Base-by-base conservation (phyloP, 2,888 invertebrate genomes). In the Bimastos eiseni region DNA sequence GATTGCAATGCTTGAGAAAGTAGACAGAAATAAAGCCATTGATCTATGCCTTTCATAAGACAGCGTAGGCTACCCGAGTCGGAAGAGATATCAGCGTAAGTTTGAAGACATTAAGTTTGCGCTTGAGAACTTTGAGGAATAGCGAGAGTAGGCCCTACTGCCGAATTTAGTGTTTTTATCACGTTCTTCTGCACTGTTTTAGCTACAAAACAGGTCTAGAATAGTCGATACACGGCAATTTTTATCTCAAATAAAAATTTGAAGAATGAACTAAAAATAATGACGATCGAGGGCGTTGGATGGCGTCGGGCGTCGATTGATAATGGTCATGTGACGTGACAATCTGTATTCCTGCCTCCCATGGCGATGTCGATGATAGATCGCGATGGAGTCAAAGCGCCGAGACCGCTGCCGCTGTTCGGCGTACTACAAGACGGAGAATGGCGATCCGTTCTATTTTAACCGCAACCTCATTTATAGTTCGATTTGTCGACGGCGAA, bases 341-440 rank as follows among this genome's bases (percentile, higher is more conserved):
- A 86, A 37, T 86, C 86, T 86, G 86, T 86, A 70, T 86, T 86
- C 86, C 86, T 86, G 86, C 86, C 86, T 36, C 86, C 86, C 86
- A 37, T 86, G 86, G 86, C 86, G 86, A 34, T 86, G 36, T 36
- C 86, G 86, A 21, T 86, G 86, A 86, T 37, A 37, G 86, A 86
- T 86, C 86, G 24, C 36, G 13, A 86, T 37, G 86, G 86, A 86
- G 86, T 86, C 34, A 34, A 34, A 36, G 36, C 86, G 86, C 34
- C 86, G 33, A 34, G 36, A 21, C 19, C 30, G 34, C 33, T 84
- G 36, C 37, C 36, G 86, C 36, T 86, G 86, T 33, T 34, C 34
- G 33, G 30, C 84, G 86, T 3, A 70, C 70, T 70, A 13, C 70
- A 70, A 6, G 70, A 70, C 30, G 0, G n/a, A 70, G 30, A 70